Evolutionary conservation across 2,797 vertebrate species (phyloP), one percentile per base, ranked within the genome.

Genomic region (Phrynocephalus guinanensis): DNA sequence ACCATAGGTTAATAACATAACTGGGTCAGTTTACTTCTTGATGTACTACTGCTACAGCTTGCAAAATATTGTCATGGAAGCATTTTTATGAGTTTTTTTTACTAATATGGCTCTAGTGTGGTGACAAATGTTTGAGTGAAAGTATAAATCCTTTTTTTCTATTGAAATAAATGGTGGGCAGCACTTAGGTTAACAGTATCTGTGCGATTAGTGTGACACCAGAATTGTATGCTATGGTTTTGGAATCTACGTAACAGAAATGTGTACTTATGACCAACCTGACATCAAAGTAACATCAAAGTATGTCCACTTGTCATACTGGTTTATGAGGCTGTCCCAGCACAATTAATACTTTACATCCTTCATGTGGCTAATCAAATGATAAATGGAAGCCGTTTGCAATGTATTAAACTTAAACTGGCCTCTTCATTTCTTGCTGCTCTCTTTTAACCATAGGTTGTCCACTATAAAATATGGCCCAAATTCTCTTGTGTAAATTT

Each of bases 21-120:
- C 7, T 18, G 56, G 72, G 20, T 30, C 30, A 81, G 88, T 85
- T 72, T 86, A 79, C 73, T 76, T 86, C 30, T 63, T 86, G 85
- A 30, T 38, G 26, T 26, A n/a, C 48, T 30, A 2, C 28, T 56
- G 70, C 3, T 80, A 15, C 9, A 87, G 56, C 70, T 80, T 8
- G 44, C 7, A n/a, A 71, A 44, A 80, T 67, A 86, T 63, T 44
- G 38, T 81, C 71, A 7, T 91, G 88, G 85, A 87, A 13, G 2
- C 83, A 82, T 56, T 85, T 38, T 66, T 86, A 48, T 26, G 24
- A 72, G 56, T 79, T 60, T 28, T 28, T 68, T 11, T 33, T 20
- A 50, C 26, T 63, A 22, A n/a, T 60, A 48, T 26, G 70, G 10
- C 28, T 66, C 9, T 11, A 44, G 50, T 6, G 66, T 1, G 2